These are phyloP conservation scores for Leptarthrus brevirostris DNA, from an alignment of 2,888 invertebrate genomes.

Conservation along the genomic window DNA sequence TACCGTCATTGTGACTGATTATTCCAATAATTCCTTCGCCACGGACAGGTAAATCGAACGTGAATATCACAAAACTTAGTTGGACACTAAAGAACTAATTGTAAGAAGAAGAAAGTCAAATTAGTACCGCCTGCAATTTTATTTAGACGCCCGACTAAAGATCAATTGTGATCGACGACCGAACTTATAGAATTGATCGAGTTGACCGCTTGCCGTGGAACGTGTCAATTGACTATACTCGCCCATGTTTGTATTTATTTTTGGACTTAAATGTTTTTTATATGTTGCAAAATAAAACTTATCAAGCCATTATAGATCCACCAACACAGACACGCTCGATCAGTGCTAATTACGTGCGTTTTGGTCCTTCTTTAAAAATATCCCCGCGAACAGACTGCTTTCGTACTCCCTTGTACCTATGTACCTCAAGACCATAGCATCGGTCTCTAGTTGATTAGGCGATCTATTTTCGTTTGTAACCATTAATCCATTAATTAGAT, in stretches of 20 bases:
- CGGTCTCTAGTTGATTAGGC: slow-evolving; percentile 52
- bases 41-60: neutral
- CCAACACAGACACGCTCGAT: slow-evolving; percentile 24
- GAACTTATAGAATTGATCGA: slow-evolving; percentile 50
- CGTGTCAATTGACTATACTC: slow-evolving; percentile 52
- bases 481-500: slow-evolving; percentile 53
- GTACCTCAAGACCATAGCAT: neutral
- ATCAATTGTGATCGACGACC: slow-evolving; percentile 53
- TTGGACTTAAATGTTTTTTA: slow-evolving; percentile 32
- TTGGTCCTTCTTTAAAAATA: slow-evolving; percentile 44
- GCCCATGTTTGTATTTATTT: slow-evolving; percentile 49
- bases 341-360: slow-evolving; percentile 39
- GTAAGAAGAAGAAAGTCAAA: slow-evolving; percentile 25
- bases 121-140: slow-evolving; percentile 12
- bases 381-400: slow-evolving; percentile 2
- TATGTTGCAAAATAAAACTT: slow-evolving; percentile 43
- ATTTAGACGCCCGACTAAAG: slow-evolving; percentile 34
- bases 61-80: neutral
- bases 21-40: neutral
- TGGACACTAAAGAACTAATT: neutral
- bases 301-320: slow-evolving; percentile 46
- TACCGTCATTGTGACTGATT: slow-evolving; percentile 28
- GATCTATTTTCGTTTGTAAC: slow-evolving; percentile 52
- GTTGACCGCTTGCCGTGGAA: slow-evolving; percentile 53
- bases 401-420: slow-evolving; percentile 19